These are phyloP conservation scores for Drosophila leonis DNA, from an alignment of 2,888 invertebrate genomes.

Conservation along the genomic window DNA sequence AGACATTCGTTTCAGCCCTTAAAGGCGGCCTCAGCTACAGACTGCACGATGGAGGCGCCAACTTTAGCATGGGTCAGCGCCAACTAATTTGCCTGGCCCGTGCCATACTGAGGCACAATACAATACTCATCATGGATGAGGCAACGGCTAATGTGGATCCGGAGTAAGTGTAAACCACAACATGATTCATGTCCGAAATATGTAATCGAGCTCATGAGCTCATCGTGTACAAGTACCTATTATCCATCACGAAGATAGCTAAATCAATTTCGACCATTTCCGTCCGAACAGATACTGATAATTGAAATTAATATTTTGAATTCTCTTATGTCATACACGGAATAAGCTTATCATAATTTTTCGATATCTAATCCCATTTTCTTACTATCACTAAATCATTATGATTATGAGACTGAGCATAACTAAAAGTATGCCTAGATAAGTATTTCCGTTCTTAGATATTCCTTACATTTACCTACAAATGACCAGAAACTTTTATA, in stretches of 20 bases:
- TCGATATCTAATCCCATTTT: conserved; percentile 1
- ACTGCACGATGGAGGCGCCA: conserved; percentile 91
- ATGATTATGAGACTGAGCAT: conserved; percentile 2
- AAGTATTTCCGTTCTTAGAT: not conserved
- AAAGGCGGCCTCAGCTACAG: conserved; percentile 87
- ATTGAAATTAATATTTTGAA: not conserved
- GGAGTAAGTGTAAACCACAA: conserved; percentile 86
- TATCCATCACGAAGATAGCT: conserved; percentile 6
- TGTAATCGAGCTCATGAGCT: not conserved
- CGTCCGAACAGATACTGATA: conserved; percentile 1
- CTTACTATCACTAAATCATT: not conserved
- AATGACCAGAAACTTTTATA: not conserved
- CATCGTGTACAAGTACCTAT: not conserved
- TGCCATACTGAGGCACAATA: conserved; percentile 92
- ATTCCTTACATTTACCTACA: not conserved
- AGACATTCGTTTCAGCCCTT: conserved; percentile 88
- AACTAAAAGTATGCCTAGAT: not conserved
- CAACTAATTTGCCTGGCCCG: conserved; percentile 94
- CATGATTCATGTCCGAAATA: not conserved
- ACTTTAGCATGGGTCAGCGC: conserved; percentile 95
- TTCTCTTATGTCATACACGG: not conserved
- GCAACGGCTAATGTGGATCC: conserved; percentile 96
- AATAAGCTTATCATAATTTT: not conserved
- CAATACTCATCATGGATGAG: conserved; percentile 94
- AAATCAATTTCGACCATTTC: not conserved